Evolutionary conservation across 2,797 vertebrate genomes (phyloP).

Genomic region (Sardinella longiceps): DNA sequence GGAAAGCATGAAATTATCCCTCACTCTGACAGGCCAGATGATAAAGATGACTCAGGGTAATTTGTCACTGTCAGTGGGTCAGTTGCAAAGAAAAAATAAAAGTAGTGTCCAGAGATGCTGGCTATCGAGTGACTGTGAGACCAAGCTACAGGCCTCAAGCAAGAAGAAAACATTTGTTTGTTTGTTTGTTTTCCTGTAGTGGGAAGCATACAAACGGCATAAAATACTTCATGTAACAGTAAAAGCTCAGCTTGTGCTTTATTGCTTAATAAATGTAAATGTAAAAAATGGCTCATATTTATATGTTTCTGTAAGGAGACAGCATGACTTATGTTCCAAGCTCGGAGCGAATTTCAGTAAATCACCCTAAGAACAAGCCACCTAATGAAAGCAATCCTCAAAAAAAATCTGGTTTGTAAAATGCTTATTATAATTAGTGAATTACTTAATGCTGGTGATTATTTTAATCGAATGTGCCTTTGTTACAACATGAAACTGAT

Average conservation of each 20-base stretch:
- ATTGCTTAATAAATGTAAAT: neutral
- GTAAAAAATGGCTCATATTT: neutral
- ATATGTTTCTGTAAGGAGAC: neutral
- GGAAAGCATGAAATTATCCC: neutral
- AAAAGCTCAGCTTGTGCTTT: neutral
- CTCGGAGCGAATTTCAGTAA: neutral
- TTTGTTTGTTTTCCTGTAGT: neutral
- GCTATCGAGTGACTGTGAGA: conserved; percentile 55
- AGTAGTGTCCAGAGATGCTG: conserved; percentile 46
- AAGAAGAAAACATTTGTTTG: neutral
- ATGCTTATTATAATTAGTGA: neutral
- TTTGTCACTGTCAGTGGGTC: neutral
- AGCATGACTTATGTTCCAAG: neutral
- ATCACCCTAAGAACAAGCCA: neutral
- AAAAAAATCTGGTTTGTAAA: neutral
- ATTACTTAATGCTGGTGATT: neutral
- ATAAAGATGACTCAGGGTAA: neutral
- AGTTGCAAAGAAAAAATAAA: neutral
- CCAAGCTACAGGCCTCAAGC: conserved; percentile 19
- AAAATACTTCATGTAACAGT: too few relatives aligned
- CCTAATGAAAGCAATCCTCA: too few relatives aligned
- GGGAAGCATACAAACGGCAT: too few relatives aligned
- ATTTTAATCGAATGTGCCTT: neutral
- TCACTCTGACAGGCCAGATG: neutral
- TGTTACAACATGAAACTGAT: neutral